Conservation (phyloP, 2,797 vertebrate genomes). For the Micromesistius poutassou region DNA sequence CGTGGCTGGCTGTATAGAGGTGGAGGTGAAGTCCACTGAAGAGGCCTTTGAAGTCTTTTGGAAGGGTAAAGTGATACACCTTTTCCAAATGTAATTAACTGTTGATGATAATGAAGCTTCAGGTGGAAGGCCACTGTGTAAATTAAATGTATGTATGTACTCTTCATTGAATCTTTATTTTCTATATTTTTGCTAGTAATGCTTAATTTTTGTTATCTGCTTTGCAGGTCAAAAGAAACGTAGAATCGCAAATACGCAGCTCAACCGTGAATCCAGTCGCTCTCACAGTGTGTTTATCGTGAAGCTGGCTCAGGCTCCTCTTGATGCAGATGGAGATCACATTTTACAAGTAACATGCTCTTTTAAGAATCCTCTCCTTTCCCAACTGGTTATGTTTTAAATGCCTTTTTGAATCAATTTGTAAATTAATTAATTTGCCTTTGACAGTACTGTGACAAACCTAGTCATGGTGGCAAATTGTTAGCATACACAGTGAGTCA, state of each 20-base stretch:
- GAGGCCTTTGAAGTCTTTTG: constrained; percentile 98
- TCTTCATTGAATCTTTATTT: no score
- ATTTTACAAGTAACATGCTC: constrained; percentile 82
- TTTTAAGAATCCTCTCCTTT: not conserved
- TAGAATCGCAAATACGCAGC: constrained; percentile 90
- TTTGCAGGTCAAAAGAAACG: constrained; percentile 90
- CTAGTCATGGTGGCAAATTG: not conserved
- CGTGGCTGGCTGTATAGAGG: constrained; percentile 89
- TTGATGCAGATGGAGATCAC: constrained; percentile 92
- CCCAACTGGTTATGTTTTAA: not conserved
- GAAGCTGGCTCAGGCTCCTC: constrained; percentile 89
- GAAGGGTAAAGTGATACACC: constrained; percentile 77
- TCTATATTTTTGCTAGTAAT: not conserved
- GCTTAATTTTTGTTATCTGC: not conserved
- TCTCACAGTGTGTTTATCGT: constrained; percentile 96
- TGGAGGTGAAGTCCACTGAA: constrained; percentile 95
- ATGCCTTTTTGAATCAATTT: not conserved
- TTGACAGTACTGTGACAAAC: not conserved
- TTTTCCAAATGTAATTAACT: not conserved
- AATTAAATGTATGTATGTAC: not conserved
- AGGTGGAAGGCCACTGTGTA: not conserved
- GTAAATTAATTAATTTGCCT: not conserved
- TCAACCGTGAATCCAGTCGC: constrained; percentile 93
- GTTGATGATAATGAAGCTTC: not conserved
- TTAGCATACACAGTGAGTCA: not conserved